Percentiles rank a stretch among this genome's conserved stretches.
Evolutionary conservation across 2,888 invertebrate species (phyloP).

Genomic region (Cerceris rybyensis): DNA sequence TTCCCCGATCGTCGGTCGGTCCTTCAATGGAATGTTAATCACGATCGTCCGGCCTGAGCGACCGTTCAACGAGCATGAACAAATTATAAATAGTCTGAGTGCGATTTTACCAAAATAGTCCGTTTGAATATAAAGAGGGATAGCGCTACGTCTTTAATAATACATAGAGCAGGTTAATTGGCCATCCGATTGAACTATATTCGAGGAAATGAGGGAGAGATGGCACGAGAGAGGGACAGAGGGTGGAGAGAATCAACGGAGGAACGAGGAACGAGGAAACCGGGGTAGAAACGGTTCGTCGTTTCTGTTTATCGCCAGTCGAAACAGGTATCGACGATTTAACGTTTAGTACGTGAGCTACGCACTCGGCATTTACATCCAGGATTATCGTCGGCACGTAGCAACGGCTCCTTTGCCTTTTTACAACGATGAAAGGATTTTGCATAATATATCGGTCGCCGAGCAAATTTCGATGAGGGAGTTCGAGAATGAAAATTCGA

Average conservation of each 20-base stretch:
- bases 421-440: constrained; percentile 9
- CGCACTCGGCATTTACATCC: constrained; percentile 28
- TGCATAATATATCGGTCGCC: constrained; percentile 9
- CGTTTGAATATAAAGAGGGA: constrained; percentile 35
- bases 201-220: constrained; percentile 12
- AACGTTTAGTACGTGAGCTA: constrained; percentile 18
- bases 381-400: constrained; percentile 5
- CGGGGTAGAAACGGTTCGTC: constrained; percentile 21
- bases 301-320: constrained; percentile 36
- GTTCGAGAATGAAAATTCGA: neutral
- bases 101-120: constrained; percentile 11
- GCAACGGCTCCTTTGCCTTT: constrained; percentile 1
- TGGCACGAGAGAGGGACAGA: no score
- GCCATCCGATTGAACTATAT: constrained; percentile 37
- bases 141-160: constrained; percentile 27
- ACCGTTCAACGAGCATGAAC: constrained; percentile 19
- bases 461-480: neutral
- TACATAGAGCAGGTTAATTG: constrained; percentile 31
- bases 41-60: neutral
- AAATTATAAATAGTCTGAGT: constrained; percentile 35
- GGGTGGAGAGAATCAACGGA: neutral
- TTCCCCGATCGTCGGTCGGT: constrained; percentile 11
- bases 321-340: constrained; percentile 28
- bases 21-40: constrained; percentile 39
- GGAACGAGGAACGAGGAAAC: constrained; percentile 23